These are phyloP conservation scores for Hypselothyrea guttata DNA, from an alignment of 2,888 invertebrate species.

Conservation along the genomic window DNA sequence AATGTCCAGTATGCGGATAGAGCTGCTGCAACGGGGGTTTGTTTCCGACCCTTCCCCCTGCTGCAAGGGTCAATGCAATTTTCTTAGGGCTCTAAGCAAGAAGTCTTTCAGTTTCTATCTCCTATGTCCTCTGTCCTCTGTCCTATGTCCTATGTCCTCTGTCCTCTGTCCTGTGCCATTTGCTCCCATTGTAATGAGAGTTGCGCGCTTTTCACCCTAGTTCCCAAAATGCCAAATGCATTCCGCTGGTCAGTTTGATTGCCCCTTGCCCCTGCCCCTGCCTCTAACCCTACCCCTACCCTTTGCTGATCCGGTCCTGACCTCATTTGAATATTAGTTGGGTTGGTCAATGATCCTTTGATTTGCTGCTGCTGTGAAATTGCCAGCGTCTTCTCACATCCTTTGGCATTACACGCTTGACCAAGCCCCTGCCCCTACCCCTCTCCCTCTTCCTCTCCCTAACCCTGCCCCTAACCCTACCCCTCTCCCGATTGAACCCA, in stretches of 20 bases:
- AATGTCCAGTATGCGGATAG: conserved; percentile 44
- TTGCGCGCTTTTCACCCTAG: conserved; percentile 43
- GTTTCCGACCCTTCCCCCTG: too few relatives aligned
- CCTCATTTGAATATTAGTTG: conserved; percentile 78
- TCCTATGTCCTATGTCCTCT: conserved; percentile 4
- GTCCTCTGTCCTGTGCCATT: conserved; percentile 40
- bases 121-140: not conserved
- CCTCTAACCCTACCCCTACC: conserved; percentile 23
- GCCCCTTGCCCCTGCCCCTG: conserved; percentile 23
- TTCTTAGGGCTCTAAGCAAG: conserved; percentile 10
- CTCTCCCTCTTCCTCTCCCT: conserved; percentile 3
- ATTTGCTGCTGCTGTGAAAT: conserved; percentile 61
- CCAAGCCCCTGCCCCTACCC: conserved; percentile 43
- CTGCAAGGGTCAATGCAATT: conserved; percentile 60
- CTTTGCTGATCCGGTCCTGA: conserved; percentile 64
- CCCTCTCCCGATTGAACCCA: conserved; percentile 48
- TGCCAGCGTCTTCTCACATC: conserved; percentile 65
- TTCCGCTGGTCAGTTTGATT: conserved; percentile 46
- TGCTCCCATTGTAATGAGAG: conserved; percentile 67
- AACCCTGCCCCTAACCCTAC: conserved; percentile 1
- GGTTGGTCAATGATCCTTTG: conserved; percentile 64
- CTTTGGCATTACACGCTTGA: conserved; percentile 78
- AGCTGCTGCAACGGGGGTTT: conserved; percentile 26
- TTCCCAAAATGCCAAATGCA: conserved; percentile 26
- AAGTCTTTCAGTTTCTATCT: too few relatives aligned